Percentiles rank a stretch among this genome's conserved stretches.
These are phyloP conservation scores for Maylandia zebra DNA, from an alignment of 2,113 vertebrate species.

Conservation along the genomic window DNA sequence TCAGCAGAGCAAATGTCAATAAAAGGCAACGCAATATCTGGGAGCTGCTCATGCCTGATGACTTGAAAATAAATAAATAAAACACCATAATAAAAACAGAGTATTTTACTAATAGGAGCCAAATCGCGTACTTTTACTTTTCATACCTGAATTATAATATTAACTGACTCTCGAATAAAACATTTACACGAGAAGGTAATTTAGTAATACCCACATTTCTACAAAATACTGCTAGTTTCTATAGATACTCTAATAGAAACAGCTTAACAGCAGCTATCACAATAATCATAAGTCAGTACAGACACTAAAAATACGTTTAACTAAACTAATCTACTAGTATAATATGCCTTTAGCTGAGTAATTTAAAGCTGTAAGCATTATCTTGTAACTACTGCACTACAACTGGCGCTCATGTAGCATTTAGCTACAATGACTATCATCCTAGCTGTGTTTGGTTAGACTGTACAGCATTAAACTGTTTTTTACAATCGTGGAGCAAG, in stretches of 20 bases:
- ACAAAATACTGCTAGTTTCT: neutral
- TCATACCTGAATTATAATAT: neutral
- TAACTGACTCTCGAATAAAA: neutral
- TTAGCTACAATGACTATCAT: neutral
- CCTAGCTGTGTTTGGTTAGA: neutral
- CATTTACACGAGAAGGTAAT: neutral
- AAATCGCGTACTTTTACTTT: neutral
- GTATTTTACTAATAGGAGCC: neutral
- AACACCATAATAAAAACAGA: neutral
- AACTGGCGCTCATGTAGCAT: neutral
- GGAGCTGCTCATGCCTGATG: neutral
- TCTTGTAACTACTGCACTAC: neutral
- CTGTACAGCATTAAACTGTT: accelerated
- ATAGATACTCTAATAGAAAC: neutral
- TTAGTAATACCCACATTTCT: neutral
- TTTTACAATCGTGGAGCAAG: accelerated
- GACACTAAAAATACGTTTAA: neutral
- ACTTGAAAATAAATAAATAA: neutral
- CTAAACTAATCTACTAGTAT: neutral
- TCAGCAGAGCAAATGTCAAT: neutral
- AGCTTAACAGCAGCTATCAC: neutral
- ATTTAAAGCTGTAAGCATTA: neutral
- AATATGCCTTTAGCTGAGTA: neutral
- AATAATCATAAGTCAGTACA: neutral
- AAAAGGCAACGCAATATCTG: neutral